A percentile compares a stretch with the other conserved stretches of the same genome.
phyloP scores from a whole-genome alignment of 2,113 vertebrate species.

The Melanerpes aurifrons region DNA sequence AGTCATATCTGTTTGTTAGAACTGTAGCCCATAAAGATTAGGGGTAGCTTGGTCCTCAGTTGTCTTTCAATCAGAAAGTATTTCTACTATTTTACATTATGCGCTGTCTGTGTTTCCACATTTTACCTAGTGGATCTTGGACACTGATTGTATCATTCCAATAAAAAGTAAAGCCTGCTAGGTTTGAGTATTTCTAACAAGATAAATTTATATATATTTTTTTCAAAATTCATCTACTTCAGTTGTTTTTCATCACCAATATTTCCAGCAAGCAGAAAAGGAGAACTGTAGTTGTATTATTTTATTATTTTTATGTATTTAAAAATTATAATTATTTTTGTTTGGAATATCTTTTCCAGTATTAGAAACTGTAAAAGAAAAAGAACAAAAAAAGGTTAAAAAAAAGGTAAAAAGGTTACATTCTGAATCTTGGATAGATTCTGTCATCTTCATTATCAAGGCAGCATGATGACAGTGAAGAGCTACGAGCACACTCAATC shows the following conservation, averaged over 20 bases:
- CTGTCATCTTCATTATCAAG: neutral
- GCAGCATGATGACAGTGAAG: neutral
- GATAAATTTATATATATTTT: neutral
- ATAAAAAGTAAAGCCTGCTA: neutral
- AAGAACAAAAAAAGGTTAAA: no score
- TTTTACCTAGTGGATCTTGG: neutral
- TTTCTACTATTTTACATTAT: neutral
- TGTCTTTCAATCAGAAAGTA: neutral
- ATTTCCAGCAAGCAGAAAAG: neutral
- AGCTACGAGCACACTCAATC: neutral
- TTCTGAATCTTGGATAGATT: neutral
- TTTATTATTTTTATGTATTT: no score
- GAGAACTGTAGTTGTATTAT: no score
- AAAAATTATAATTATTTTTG: neutral
- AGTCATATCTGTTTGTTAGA: neutral
- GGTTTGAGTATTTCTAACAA: neutral
- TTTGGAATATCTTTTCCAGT: neutral
- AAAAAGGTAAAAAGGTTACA: no score
- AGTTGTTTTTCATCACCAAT: no score
- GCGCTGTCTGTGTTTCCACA: neutral
- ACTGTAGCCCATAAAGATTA: neutral
- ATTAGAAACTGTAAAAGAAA: neutral
- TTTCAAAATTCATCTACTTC: neutral
- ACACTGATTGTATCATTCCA: neutral
- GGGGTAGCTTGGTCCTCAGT: neutral